Conservation (phyloP, 1,140 invertebrate species). For the Brachionus rubens region DNA sequence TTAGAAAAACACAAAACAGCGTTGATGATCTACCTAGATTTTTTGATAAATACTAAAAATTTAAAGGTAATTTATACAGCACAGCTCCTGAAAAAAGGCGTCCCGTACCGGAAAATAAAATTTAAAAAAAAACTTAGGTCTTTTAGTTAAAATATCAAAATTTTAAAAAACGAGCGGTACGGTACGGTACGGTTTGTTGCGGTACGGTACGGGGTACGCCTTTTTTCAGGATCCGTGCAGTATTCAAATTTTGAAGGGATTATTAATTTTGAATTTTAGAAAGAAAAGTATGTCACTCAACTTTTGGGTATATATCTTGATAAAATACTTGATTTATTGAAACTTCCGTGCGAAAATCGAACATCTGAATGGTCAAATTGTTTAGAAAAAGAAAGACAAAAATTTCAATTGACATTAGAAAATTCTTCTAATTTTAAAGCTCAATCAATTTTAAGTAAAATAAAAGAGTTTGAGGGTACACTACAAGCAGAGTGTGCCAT, state of each 20-base stretch:
- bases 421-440: constrained; percentile 12
- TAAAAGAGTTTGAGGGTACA: constrained; percentile 36
- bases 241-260: too few species aligned
- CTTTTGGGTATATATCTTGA: constrained; percentile 29
- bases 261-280: background rate
- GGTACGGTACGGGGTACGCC: too few species aligned
- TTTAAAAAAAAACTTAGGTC: too few species aligned
- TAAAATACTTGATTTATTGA: constrained; percentile 25
- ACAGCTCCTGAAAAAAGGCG: too few species aligned
- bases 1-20: constrained; percentile 32
- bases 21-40: constrained; percentile 13
- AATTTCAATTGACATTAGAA: background rate
- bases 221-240: too few species aligned
- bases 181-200: too few species aligned
- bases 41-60: constrained; percentile 23
- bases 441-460: background rate
- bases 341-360: background rate
- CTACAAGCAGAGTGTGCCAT: constrained; percentile 35
- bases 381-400: background rate
- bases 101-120: too few species aligned
- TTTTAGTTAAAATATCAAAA: too few species aligned
- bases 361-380: background rate
- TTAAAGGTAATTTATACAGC: background rate
- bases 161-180: too few species aligned
- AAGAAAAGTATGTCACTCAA: constrained; percentile 35